Evolutionary conservation across 2,113 vertebrate genomes (phyloP), one percentile per base, ranked within the genome.

Genomic region (Rhea americana): DNA sequence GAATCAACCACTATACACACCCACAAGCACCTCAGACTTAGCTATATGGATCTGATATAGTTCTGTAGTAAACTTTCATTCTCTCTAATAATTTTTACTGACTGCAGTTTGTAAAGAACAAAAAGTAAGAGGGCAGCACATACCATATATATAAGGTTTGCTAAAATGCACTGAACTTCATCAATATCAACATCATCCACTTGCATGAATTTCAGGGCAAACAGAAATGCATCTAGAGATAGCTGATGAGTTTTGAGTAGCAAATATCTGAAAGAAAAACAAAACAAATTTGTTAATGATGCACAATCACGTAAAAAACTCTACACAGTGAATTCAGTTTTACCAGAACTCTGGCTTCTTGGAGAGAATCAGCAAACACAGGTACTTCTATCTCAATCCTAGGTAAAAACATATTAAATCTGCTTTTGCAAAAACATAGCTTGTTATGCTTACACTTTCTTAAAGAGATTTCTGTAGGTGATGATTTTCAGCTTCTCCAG

Each of bases 401-500:
- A 41, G 13, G 11, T 66, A 48, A 94, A 87, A 76, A 17, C 12
- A 11, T 3, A n/a, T 12, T 50, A 53, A 61, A 59, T 17, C 19
- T 41, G 43, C 43, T 77, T 80, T 76, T 62, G 26, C 59, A 93
- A 72, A 81, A 82, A 65, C 0, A 1, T 3, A 59, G 28, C 25
- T 80, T 68, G 45, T 56, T 85, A 45, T 7, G 30, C 99, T 98
- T 96, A 99, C 99, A 99, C 99, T 99, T 99, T 99, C 97, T 99
- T 99, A 92, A 99, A 99, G 87, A 99, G 99, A 96, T 99, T 99
- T 94, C 99, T 98, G 97, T 99, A 99, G 4, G 99, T 99, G 98
- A 99, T 99, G 92, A 99, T 98, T 96, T 99, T 99, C 61, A 99
- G 97, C 93, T 99, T 99, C 95, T 99, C 99, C 16, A 99, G 98